These are phyloP conservation scores for Drosophila anomalata DNA, from an alignment of 2,888 invertebrate species.

Conservation along the genomic window DNA sequence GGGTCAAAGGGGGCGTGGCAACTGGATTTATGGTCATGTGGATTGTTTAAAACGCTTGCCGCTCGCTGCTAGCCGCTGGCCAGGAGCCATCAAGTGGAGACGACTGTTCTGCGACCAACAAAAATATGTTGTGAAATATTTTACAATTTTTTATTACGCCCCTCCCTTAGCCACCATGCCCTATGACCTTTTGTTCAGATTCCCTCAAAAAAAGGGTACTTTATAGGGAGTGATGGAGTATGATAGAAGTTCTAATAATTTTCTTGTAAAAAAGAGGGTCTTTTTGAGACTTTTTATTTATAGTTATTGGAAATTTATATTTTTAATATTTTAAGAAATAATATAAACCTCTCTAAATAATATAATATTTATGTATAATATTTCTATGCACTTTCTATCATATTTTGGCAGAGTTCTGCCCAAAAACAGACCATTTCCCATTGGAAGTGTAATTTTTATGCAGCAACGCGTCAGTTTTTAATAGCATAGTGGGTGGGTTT, in stretches of 20 bases:
- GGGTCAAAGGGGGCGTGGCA: constrained; percentile 20
- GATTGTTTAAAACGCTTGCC: constrained; percentile 61
- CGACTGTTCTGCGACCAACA: constrained; percentile 50
- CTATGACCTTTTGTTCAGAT: too few species aligned
- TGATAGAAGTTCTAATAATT: neutral
- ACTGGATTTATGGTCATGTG: constrained; percentile 73
- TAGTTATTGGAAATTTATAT: too few species aligned
- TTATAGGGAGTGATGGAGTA: neutral
- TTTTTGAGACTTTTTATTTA: too few species aligned
- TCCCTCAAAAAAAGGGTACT: constrained; percentile 4
- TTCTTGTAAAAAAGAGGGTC: too few species aligned
- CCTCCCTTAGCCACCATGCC: constrained; percentile 27
- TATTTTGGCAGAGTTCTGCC: neutral
- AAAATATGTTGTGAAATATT: constrained; percentile 75
- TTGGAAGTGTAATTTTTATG: constrained; percentile 31
- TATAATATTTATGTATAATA: neutral
- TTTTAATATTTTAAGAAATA: too few species aligned
- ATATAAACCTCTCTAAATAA: too few species aligned
- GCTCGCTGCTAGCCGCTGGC: constrained; percentile 34
- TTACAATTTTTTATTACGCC: constrained; percentile 68
- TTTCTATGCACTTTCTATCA: neutral
- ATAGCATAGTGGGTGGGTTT: neutral
- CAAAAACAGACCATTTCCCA: neutral
- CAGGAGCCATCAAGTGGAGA: constrained; percentile 61
- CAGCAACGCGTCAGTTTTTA: constrained; percentile 47